Conservation (phyloP, 2,113 vertebrate genomes). For the Actinemys pallida region DNA sequence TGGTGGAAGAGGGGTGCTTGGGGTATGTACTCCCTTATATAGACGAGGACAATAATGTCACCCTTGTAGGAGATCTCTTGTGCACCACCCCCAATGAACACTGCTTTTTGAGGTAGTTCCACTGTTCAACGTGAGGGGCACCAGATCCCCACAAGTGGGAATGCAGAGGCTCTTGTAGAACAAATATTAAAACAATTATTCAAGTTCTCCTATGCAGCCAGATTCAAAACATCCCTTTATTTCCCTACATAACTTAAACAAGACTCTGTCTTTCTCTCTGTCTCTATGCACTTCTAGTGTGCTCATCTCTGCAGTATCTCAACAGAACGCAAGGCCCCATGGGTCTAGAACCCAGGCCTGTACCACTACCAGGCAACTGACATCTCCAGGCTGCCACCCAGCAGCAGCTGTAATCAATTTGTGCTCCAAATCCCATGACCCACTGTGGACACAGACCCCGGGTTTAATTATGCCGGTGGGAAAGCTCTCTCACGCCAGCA, state of each 20-base stretch:
- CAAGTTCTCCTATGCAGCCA: neutral
- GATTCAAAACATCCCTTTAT: neutral
- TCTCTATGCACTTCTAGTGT: neutral
- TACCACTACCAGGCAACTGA: too few species aligned
- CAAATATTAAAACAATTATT: neutral
- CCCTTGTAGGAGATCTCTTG: too few species aligned
- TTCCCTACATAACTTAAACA: neutral
- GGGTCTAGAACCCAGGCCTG: neutral
- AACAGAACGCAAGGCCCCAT: neutral
- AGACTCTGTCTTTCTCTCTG: neutral
- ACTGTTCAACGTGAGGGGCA: too few species aligned
- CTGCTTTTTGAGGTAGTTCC: too few species aligned
- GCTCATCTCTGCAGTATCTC: neutral
- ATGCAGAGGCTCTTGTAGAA: neutral
- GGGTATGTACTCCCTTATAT: too few species aligned
- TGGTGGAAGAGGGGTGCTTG: too few species aligned
- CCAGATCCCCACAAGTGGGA: neutral
- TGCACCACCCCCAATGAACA: too few species aligned
- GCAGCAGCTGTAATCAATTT: neutral
- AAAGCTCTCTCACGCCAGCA: too few species aligned
- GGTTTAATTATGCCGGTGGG: too few species aligned
- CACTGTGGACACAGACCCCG: neutral
- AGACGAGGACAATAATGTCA: too few species aligned
- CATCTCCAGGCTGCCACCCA: neutral
- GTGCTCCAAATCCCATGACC: neutral